Evolutionary conservation across 1,140 invertebrate species (phyloP).

Genomic region (Calosoma granatense): DNA sequence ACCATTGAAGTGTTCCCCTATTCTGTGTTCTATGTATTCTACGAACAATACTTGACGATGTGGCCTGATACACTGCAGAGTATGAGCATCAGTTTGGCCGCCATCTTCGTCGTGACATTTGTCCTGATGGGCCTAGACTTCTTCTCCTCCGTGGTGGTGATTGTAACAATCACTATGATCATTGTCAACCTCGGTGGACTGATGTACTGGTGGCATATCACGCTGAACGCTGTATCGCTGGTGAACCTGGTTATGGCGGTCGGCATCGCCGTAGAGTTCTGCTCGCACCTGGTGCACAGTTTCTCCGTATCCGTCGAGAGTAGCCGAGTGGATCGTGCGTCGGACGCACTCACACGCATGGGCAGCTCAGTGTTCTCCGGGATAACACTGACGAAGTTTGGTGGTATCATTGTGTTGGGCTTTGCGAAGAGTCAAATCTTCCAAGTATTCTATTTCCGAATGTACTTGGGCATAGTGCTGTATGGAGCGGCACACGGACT

Average conservation of each 20-base stretch:
- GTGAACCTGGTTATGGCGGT: slow-evolving; percentile 99
- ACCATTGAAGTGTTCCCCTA: slow-evolving; percentile 87
- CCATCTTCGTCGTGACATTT: slow-evolving; percentile 92
- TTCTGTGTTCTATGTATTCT: slow-evolving; percentile 98
- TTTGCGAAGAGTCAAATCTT: slow-evolving; percentile 98
- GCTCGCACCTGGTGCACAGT: slow-evolving; percentile 90
- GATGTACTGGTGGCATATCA: slow-evolving; percentile 96
- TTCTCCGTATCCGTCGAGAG: slow-evolving; percentile 70
- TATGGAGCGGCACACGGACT: slow-evolving; percentile 94
- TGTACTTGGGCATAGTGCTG: slow-evolving; percentile 95
- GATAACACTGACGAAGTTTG: slow-evolving; percentile 95
- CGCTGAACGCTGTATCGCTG: slow-evolving; percentile 91
- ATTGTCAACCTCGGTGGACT: slow-evolving; percentile 84
- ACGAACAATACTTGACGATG: slow-evolving; percentile 98
- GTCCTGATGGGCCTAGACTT: slow-evolving; percentile 89
- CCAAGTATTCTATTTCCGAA: slow-evolving; percentile 95
- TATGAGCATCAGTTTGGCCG: slow-evolving; percentile 75
- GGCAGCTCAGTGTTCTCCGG: slow-evolving; percentile 95
- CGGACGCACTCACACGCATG: slow-evolving; percentile 79
- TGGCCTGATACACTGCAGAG: slow-evolving; percentile 84
- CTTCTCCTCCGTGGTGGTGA: slow-evolving; percentile 77
- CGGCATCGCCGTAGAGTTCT: slow-evolving; percentile 97
- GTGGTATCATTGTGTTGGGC: slow-evolving; percentile 86
- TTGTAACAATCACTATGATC: slow-evolving; percentile 91
- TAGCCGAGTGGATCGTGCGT: slow-evolving; percentile 63